phyloP scores from a whole-genome alignment of 2,888 invertebrate species.

The Portevinia maculata region DNA sequence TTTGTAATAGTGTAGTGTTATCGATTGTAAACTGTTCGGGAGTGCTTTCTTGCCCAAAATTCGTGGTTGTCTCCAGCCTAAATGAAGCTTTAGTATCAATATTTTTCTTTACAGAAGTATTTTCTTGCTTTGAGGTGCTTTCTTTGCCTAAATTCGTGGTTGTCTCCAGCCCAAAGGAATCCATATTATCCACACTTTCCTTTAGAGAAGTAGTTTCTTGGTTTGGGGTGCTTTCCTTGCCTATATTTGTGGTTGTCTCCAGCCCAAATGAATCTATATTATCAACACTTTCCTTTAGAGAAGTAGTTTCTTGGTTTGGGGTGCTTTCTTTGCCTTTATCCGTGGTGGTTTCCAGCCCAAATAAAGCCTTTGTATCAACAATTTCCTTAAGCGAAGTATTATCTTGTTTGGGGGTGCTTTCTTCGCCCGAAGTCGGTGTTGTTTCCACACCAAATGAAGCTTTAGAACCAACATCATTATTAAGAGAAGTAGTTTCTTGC shows the following conservation, averaged over 20 bases:
- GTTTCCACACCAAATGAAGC: slow-evolving; percentile 15
- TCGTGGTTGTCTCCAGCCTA: slow-evolving; percentile 34
- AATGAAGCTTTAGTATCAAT: slow-evolving; percentile 33
- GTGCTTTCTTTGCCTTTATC: slow-evolving; percentile 8
- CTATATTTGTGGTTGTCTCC: slow-evolving; percentile 27
- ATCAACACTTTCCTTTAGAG: slow-evolving; percentile 34
- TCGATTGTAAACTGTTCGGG: slow-evolving; percentile 1
- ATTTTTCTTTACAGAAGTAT: slow-evolving; percentile 7
- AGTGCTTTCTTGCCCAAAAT: slow-evolving; percentile 7
- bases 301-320: slow-evolving; percentile 2
- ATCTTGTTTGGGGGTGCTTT: slow-evolving; percentile 12
- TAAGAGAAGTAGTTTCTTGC: background rate
- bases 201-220: background rate
- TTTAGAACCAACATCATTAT: slow-evolving; percentile 40
- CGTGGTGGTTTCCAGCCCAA: slow-evolving; percentile 35
- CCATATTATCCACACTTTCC: slow-evolving; percentile 42
- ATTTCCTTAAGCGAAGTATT: slow-evolving; percentile 9
- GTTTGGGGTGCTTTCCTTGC: slow-evolving; percentile 17
- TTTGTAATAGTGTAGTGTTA: slow-evolving; percentile 7
- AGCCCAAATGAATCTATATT: slow-evolving; percentile 2
- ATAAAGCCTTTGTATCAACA: slow-evolving; percentile 33
- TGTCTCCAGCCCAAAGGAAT: slow-evolving; percentile 14
- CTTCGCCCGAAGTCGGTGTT: slow-evolving; percentile 12
- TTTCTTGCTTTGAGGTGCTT: slow-evolving; percentile 14
- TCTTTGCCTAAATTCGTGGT: slow-evolving; percentile 16